phyloP scores from a whole-genome alignment of 1,140 invertebrate species.

The Calliphora vicina region DNA sequence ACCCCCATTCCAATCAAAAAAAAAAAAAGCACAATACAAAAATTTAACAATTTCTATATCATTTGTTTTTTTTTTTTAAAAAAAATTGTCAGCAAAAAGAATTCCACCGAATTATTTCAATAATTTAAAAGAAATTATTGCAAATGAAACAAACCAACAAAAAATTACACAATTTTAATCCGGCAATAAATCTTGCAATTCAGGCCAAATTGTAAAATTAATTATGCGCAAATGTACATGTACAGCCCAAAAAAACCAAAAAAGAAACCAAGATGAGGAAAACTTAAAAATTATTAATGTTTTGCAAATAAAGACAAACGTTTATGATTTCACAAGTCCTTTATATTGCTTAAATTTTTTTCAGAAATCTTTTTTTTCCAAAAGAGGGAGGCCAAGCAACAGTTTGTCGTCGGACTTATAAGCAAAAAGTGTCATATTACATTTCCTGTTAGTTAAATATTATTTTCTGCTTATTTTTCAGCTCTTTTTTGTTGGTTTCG shows the following conservation, averaged over 20 bases:
- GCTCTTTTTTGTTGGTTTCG: neutral
- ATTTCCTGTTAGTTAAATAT: conserved; percentile 50
- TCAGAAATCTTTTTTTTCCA: neutral
- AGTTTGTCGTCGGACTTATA: neutral
- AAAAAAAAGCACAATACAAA: neutral
- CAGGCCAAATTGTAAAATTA: neutral
- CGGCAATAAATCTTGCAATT: neutral
- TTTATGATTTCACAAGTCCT: conserved; percentile 23
- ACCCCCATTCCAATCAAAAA: neutral
- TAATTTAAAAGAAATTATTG: conserved; percentile 6
- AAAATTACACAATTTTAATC: neutral
- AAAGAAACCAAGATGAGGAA: no score
- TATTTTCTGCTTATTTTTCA: neutral
- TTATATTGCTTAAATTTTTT: neutral
- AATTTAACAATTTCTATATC: neutral
- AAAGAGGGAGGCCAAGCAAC: neutral
- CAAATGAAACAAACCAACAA: neutral
- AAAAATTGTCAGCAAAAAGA: neutral
- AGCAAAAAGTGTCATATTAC: conserved; percentile 59
- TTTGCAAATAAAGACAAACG: conserved; percentile 27
- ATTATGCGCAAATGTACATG: neutral
- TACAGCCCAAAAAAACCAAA: neutral
- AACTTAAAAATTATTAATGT: conserved; percentile 13
- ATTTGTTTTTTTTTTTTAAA: neutral
- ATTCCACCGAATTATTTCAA: neutral